A percentile compares a stretch with the other conserved stretches of the same genome.
Conservation (phyloP, 2,797 vertebrate genomes). For the Mycteria americana region DNA sequence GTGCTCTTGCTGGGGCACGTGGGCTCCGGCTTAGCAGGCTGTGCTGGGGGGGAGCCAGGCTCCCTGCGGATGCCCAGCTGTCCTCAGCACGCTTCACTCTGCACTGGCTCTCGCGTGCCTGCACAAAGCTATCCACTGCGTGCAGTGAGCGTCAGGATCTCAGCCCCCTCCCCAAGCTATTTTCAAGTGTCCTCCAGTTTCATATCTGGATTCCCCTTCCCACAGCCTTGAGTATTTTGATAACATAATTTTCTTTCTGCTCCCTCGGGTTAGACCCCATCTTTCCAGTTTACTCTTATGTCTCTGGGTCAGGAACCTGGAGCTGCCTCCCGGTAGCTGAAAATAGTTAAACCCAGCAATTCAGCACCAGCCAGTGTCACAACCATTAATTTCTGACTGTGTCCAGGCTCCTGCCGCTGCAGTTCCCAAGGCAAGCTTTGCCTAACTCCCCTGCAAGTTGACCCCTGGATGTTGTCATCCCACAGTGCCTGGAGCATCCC, state of each 20-base stretch:
- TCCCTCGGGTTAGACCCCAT: neutral
- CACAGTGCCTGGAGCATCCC: neutral
- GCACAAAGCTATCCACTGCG: neutral
- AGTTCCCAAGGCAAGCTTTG: neutral
- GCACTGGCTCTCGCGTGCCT: rapidly evolving
- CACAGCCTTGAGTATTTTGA: neutral
- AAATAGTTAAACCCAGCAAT: neutral
- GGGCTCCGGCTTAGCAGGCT: neutral
- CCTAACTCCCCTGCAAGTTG: neutral
- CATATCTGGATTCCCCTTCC: neutral
- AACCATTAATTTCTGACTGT: neutral
- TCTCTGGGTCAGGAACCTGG: neutral
- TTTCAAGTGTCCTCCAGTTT: neutral
- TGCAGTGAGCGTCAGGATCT: neutral
- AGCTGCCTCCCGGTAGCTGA: neutral
- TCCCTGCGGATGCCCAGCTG: neutral
- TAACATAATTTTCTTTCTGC: neutral
- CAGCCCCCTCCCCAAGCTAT: neutral
- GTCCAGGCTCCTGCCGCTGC: neutral
- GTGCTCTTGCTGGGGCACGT: neutral
- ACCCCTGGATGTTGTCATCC: neutral
- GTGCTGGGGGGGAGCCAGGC: rapidly evolving
- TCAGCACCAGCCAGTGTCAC: neutral
- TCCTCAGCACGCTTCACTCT: neutral
- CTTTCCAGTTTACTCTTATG: neutral